Conservation (phyloP, 1,140 invertebrate genomes). For the Monochamus saltuarius region DNA sequence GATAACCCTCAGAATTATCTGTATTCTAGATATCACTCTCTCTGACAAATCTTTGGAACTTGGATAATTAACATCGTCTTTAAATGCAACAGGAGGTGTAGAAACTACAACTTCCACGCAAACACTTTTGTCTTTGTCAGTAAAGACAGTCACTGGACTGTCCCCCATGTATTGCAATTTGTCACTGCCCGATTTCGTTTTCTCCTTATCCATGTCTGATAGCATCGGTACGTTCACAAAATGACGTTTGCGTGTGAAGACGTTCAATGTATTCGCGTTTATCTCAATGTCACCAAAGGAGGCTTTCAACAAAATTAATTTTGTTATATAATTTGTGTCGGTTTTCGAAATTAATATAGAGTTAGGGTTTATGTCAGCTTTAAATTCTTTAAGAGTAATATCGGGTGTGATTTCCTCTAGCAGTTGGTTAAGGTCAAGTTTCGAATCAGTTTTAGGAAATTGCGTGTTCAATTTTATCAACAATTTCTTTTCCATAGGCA, state of each 20-base stretch:
- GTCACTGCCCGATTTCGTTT: background rate
- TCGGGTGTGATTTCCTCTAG: background rate
- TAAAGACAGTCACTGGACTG: constrained; percentile 13
- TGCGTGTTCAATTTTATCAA: background rate
- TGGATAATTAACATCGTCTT: constrained; percentile 12
- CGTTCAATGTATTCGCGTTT: background rate
- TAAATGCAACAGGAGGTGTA: constrained; percentile 10
- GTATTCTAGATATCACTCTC: constrained; percentile 58
- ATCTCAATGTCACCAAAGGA: constrained; percentile 18
- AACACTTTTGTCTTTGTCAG: constrained; percentile 15
- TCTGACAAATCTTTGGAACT: constrained; percentile 16
- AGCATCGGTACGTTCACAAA: background rate
- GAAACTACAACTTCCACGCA: constrained; percentile 22
- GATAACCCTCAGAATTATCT: constrained; percentile 62
- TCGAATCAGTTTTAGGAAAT: background rate
- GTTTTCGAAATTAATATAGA: background rate
- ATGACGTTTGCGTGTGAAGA: background rate
- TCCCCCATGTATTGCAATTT: constrained; percentile 23
- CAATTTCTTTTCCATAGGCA: background rate
- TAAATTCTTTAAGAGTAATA: background rate
- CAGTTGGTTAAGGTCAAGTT: background rate
- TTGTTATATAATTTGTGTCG: constrained; percentile 11
- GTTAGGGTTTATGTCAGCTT: background rate
- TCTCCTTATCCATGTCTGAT: background rate
- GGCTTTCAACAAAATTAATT: constrained; percentile 18